Evolutionary conservation across 2,797 vertebrate genomes (phyloP), one percentile per base, ranked within the genome.

Genomic region (Threskiornis aethiopicus): DNA sequence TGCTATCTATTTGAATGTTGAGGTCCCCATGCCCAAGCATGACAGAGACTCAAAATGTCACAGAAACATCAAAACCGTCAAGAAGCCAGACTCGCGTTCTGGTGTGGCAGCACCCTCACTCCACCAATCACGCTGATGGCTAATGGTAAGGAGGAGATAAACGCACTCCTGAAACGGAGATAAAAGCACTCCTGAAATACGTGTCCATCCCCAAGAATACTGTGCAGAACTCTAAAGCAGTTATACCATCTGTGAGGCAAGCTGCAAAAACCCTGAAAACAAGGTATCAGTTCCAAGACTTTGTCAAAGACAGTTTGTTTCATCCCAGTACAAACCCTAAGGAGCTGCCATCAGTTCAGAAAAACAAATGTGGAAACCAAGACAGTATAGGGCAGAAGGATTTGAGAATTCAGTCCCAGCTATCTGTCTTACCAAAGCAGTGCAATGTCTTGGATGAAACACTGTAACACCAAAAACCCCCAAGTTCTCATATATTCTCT

Each of bases 381-480:
- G 55, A 46, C 3, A 64, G 44, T 8, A 37, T 2, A 62, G 21
- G 20, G 55, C 44, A 85, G 47, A 82, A 11, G 37, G 46, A 84
- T 55, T 61, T 62, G 35, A 70, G 47, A 65, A 69, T 58, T 80
- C 58, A 61, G 17, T 44, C 24, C 58, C 46, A 82, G 29, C 42
- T 76, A 13, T 29, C 49, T 57, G 18, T 58, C 29, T 31, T 46
- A 78, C 33, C 17, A 41, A 84, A 33, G 33, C 51, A 81, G 24
- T 42, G 57, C 1, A 1, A 77, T 5, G 13, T 55, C 54, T 69
- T 52, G 6, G 18, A 35, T 46, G 16, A 72, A 85, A 69, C 0
- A 0, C 0, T 69, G 0, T 35, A 82, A 28, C 11, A 26, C 26
- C 13, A 66, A 72, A 88, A 67, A 5, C 6, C 5, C 24, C 26